Percentiles rank a stretch among this genome's conserved stretches.
Evolutionary conservation across 1,140 invertebrate species (phyloP).

Genomic region (Brachionus paranguensis): DNA sequence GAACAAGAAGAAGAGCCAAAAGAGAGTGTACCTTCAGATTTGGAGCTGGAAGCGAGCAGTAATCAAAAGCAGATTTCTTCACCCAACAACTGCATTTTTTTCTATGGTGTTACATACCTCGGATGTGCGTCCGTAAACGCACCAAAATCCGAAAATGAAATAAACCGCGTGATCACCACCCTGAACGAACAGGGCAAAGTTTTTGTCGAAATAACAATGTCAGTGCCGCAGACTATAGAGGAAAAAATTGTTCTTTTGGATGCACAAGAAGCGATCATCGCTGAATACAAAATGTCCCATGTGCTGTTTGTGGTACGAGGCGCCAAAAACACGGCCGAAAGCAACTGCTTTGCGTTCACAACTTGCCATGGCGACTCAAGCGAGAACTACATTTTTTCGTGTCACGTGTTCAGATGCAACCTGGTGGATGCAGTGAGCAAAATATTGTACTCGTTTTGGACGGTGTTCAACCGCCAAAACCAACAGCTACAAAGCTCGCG

Average conservation of each 20-base stretch:
- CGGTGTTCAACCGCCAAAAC: conserved; percentile 11
- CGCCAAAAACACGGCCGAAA: conserved; percentile 70
- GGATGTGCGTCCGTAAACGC: conserved; percentile 85
- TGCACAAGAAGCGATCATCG: conserved; percentile 69
- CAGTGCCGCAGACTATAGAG: conserved; percentile 70
- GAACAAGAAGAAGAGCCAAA: conserved; percentile 2
- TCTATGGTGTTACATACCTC: conserved; percentile 86
- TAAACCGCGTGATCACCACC: conserved; percentile 85
- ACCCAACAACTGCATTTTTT: conserved; percentile 59
- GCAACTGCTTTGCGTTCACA: conserved; percentile 91
- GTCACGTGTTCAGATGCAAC: conserved; percentile 91
- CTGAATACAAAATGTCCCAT: conserved; percentile 79
- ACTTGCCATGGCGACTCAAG: conserved; percentile 81
- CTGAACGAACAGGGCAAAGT: conserved; percentile 71
- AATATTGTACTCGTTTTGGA: conserved; percentile 30
- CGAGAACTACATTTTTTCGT: conserved; percentile 84
- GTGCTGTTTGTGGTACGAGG: conserved; percentile 92
- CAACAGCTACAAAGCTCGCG: conserved; percentile 40
- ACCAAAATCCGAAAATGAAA: conserved; percentile 86
- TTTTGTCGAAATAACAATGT: conserved; percentile 63
- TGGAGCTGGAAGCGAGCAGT: not conserved
- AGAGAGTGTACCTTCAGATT: not conserved
- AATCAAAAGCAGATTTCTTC: not conserved
- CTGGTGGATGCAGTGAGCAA: conserved; percentile 80
- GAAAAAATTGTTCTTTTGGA: conserved; percentile 64